Evolutionary conservation across 2,113 vertebrate genomes (phyloP).

Genomic region (Athene noctua): DNA sequence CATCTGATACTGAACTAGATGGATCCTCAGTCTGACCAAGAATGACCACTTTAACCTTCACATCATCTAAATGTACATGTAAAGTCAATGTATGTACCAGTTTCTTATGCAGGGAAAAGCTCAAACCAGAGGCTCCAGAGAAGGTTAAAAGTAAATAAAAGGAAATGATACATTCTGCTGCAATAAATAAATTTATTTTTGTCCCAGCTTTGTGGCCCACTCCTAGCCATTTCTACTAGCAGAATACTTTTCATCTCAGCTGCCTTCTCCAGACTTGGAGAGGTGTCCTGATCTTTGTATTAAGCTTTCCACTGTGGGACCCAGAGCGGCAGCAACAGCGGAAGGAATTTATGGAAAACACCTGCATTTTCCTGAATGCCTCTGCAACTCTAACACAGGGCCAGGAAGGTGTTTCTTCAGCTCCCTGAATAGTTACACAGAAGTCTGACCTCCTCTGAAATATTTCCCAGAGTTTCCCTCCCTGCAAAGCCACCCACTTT

Average conservation of each 20-base stretch:
- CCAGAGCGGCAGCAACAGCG: background rate
- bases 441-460: background rate
- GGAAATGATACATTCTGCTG: background rate
- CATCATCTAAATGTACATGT: fast-evolving
- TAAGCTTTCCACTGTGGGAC: background rate
- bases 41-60: background rate
- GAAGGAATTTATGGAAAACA: background rate
- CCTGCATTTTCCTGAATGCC: background rate
- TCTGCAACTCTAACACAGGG: background rate
- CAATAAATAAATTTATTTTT: background rate
- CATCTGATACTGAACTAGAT: background rate
- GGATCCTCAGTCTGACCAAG: background rate
- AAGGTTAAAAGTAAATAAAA: background rate
- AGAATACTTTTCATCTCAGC: background rate
- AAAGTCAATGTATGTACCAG: background rate
- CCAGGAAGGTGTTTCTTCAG: background rate
- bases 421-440: background rate
- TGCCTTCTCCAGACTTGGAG: background rate
- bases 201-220: background rate
- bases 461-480: background rate
- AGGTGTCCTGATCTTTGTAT: background rate
- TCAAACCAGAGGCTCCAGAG: background rate
- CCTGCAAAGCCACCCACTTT: background rate
- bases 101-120: background rate
- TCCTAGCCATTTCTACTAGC: background rate